Percentiles rank a stretch among this genome's conserved stretches.
Evolutionary conservation across 2,888 invertebrate species (phyloP).

Genomic region (Adineta ricciae): DNA sequence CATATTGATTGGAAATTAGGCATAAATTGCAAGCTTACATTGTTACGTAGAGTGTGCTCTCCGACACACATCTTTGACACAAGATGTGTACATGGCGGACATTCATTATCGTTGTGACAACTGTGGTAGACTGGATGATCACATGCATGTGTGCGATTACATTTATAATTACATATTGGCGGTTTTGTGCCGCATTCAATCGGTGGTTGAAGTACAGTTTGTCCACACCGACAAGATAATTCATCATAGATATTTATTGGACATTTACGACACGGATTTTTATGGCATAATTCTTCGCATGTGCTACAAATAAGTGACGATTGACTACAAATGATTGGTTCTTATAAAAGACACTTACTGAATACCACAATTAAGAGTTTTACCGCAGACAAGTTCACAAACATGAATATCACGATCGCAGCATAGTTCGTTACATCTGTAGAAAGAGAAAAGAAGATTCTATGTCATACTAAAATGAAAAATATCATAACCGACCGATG

Average conservation of each 20-base stretch:
- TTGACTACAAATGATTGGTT: too few species aligned
- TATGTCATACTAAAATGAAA: not conserved
- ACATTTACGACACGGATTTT: constrained; percentile 55
- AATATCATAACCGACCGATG: constrained; percentile 36
- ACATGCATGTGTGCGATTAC: constrained; percentile 67
- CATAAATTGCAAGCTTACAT: too few species aligned
- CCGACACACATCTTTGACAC: constrained; percentile 66
- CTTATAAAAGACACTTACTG: constrained; percentile 52
- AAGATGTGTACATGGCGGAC: constrained; percentile 76
- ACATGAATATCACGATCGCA: constrained; percentile 72
- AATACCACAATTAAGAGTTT: constrained; percentile 70
- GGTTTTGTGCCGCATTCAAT: constrained; percentile 79
- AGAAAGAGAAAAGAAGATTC: constrained; percentile 44
- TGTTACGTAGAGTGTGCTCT: constrained; percentile 29
- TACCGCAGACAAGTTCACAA: constrained; percentile 61
- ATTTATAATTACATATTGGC: constrained; percentile 68
- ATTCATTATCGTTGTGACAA: constrained; percentile 65
- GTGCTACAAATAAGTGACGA: constrained; percentile 47
- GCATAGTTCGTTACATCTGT: constrained; percentile 78
- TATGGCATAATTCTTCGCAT: constrained; percentile 77
- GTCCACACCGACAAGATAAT: constrained; percentile 78
- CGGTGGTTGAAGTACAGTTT: constrained; percentile 74
- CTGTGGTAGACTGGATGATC: constrained; percentile 71
- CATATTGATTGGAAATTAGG: too few species aligned
- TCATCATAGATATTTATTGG: constrained; percentile 63